Conservation (phyloP, 2,888 invertebrate genomes). For the Phaedon cochleariae region DNA sequence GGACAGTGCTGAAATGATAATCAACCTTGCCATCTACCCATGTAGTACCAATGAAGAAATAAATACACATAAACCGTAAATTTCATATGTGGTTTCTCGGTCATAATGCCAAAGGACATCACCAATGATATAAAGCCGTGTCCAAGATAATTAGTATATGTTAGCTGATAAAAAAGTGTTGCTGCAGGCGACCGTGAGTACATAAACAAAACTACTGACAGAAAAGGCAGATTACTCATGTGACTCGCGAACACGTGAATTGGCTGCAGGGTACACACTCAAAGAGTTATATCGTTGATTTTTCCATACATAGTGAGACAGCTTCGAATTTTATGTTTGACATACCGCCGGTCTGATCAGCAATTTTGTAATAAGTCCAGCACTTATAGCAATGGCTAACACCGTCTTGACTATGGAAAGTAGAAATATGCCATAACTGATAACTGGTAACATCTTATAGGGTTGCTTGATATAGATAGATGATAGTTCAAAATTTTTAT, state of each 20-base stretch:
- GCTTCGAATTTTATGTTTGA: neutral
- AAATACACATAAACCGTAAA: neutral
- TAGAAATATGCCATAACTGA: too few relatives aligned
- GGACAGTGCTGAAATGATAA: too few relatives aligned
- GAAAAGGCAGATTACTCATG: constrained; percentile 21
- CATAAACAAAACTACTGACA: constrained; percentile 34
- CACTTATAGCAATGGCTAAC: too few relatives aligned
- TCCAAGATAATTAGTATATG: constrained; percentile 29
- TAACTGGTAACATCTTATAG: too few relatives aligned
- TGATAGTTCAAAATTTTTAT: too few relatives aligned
- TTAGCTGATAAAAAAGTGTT: constrained; percentile 16
- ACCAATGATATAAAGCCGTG: constrained; percentile 22
- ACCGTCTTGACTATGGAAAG: too few relatives aligned
- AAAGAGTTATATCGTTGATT: neutral
- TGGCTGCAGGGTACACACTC: neutral
- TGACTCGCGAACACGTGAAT: constrained; percentile 37
- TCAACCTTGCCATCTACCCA: neutral
- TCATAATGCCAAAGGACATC: constrained; percentile 23
- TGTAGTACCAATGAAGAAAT: neutral
- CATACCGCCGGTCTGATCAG: neutral
- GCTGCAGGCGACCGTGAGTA: constrained; percentile 23
- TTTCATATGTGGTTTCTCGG: neutral
- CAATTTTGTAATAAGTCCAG: too few relatives aligned
- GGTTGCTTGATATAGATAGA: too few relatives aligned
- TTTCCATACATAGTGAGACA: too few relatives aligned